Conservation (phyloP, 2,888 invertebrate genomes). For the Phortica magna region DNA sequence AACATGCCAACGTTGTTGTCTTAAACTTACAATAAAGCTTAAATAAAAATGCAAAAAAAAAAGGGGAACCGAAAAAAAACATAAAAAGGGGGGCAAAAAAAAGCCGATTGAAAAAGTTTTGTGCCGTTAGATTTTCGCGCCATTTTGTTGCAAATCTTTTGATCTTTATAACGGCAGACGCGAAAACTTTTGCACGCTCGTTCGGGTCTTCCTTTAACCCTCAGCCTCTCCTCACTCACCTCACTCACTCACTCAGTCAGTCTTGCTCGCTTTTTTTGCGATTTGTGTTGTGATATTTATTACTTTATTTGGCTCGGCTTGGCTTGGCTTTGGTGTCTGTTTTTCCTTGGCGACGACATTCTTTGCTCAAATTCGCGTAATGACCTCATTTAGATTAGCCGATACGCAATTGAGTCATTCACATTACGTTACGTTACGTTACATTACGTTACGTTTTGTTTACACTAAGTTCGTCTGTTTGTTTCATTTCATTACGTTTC, state of each 20-base stretch:
- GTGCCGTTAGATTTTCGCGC: slow-evolving; percentile 58
- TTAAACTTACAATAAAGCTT: background rate
- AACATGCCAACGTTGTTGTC: background rate
- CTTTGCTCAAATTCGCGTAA: slow-evolving; percentile 44
- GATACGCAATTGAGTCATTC: slow-evolving; percentile 63
- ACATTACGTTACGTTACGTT: slow-evolving; percentile 39
- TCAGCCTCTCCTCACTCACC: background rate
- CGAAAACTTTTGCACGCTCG: background rate
- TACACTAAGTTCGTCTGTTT: no score
- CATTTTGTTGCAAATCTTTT: slow-evolving; percentile 59
- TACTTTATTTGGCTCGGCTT: background rate
- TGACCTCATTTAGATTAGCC: slow-evolving; percentile 71
- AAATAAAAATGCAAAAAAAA: background rate
- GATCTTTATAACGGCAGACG: slow-evolving; percentile 45
- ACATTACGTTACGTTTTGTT: slow-evolving; percentile 32
- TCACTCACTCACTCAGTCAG: background rate
- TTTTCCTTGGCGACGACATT: slow-evolving; percentile 12
- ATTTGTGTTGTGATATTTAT: slow-evolving; percentile 20
- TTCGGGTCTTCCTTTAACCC: background rate
- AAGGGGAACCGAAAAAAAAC: slow-evolving; percentile 33
- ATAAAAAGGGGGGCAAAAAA: slow-evolving; percentile 29
- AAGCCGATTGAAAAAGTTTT: slow-evolving; percentile 65
- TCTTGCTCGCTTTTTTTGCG: slow-evolving; percentile 10
- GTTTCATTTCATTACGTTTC: no score
- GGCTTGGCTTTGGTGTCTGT: no score